Evolutionary conservation across 1,140 invertebrate genomes (phyloP).

Genomic region (Sycophaga agraensis): DNA sequence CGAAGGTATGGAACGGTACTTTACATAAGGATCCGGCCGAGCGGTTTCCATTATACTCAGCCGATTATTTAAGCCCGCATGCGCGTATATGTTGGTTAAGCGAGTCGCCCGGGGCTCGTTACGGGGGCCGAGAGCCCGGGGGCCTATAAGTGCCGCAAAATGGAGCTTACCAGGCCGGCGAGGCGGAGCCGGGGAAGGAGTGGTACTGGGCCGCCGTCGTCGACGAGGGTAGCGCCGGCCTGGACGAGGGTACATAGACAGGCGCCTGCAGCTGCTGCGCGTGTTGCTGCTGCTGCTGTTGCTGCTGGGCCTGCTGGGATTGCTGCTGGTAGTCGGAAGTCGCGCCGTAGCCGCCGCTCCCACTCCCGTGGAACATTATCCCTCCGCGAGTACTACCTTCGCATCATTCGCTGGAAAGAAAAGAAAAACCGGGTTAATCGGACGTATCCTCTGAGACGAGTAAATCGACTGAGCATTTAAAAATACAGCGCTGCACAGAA

Average conservation of each 20-base stretch:
- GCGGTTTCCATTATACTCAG: too few relatives aligned
- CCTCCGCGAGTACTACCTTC: slow-evolving; percentile 39
- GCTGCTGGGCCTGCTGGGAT: slow-evolving; percentile 46
- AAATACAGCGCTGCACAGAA: too few relatives aligned
- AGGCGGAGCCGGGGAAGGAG: slow-evolving; percentile 50
- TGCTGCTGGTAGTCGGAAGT: slow-evolving; percentile 54
- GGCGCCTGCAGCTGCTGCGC: slow-evolving; percentile 51
- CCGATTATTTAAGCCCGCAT: too few relatives aligned
- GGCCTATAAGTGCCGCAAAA: too few relatives aligned
- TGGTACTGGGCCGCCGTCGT: slow-evolving; percentile 52
- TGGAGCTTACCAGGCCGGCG: slow-evolving; percentile 50
- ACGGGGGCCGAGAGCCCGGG: too few relatives aligned
- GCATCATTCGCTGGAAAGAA: slow-evolving; percentile 43
- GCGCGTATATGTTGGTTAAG: too few relatives aligned
- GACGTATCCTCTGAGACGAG: background rate
- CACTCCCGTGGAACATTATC: slow-evolving; percentile 56
- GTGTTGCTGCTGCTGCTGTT: slow-evolving; percentile 51
- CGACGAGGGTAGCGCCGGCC: slow-evolving; percentile 50
- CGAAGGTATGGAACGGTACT: too few relatives aligned
- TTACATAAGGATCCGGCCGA: too few relatives aligned
- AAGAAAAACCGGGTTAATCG: too few relatives aligned
- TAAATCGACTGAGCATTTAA: background rate
- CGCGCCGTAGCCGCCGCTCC: slow-evolving; percentile 53
- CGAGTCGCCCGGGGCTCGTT: too few relatives aligned
- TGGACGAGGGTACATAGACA: slow-evolving; percentile 54